Evolutionary conservation across 2,797 vertebrate genomes (phyloP).

Genomic region (Anabas testudineus): DNA sequence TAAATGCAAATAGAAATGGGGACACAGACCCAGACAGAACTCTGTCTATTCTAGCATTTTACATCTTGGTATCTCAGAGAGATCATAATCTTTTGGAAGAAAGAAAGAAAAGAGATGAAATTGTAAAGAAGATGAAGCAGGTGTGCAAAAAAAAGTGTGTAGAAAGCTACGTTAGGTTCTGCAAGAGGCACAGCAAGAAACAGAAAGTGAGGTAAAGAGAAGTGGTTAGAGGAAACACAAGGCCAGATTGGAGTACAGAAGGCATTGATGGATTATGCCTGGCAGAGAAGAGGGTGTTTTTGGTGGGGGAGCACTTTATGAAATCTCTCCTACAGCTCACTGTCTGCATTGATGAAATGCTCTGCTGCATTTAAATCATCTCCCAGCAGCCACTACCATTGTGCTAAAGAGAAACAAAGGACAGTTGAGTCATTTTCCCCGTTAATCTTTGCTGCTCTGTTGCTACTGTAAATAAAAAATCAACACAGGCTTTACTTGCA

Average conservation of each 20-base stretch:
- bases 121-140: neutral
- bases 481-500: neutral
- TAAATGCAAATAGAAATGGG: constrained; percentile 37
- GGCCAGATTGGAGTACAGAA: constrained; percentile 48
- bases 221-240: constrained; percentile 25
- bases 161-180: constrained; percentile 1
- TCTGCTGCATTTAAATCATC: constrained; percentile 46
- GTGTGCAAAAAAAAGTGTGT: constrained; percentile 8
- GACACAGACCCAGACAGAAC: constrained; percentile 44
- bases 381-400: neutral
- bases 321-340: constrained; percentile 49
- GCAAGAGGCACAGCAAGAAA: constrained; percentile 11
- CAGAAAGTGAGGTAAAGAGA: constrained; percentile 12
- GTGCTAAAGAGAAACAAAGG: neutral
- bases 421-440: no score
- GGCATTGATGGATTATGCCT: constrained; percentile 59
- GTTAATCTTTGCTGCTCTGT: neutral
- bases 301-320: constrained; percentile 43
- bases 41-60: neutral
- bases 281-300: constrained; percentile 50
- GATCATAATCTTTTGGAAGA: constrained; percentile 17
- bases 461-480: neutral
- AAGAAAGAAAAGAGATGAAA: constrained; percentile 1
- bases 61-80: constrained; percentile 16
- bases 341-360: constrained; percentile 41